Evolutionary conservation across 2,797 vertebrate genomes (phyloP), one percentile per base, ranked within the genome.

Genomic region (Malacoctenus gilli): DNA sequence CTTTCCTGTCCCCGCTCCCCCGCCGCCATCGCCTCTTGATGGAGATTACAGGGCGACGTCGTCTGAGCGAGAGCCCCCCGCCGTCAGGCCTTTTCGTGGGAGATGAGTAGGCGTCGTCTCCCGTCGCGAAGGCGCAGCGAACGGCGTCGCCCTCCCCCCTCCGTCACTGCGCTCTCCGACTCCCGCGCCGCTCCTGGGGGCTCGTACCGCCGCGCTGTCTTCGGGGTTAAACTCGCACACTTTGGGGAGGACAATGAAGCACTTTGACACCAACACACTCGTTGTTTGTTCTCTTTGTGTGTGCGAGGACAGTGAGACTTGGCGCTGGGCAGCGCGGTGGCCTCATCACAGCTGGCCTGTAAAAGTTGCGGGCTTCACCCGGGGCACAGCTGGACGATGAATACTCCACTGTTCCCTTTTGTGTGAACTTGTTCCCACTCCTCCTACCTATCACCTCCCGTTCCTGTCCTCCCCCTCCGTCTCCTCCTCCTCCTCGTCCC

Each of bases 301-400:
- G 25, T 28, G 25, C 9, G 25, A 6, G 25, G n/a, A n/a, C n/a
- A n/a, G n/a, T n/a, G n/a, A n/a, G n/a, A n/a, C n/a, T n/a, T n/a
- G n/a, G n/a, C n/a, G n/a, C n/a, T n/a, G n/a, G n/a, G n/a, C n/a
- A n/a, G n/a, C n/a, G n/a, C n/a, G n/a, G n/a, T n/a, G n/a, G n/a
- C n/a, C n/a, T n/a, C n/a, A n/a, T n/a, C n/a, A n/a, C n/a, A n/a
- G n/a, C n/a, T n/a, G n/a, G n/a, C n/a, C n/a, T n/a, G n/a, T n/a
- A n/a, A n/a, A n/a, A n/a, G n/a, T n/a, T n/a, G n/a, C n/a, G n/a
- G n/a, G n/a, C n/a, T n/a, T n/a, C n/a, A n/a, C n/a, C n/a, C n/a
- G n/a, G n/a, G n/a, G n/a, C n/a, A n/a, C n/a, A 80, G 61, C 83
- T 80, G 77, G 79, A 67, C 58, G 49, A 75, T 75, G 71, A 86